Percentiles rank a stretch among this genome's conserved stretches.
These are phyloP conservation scores for Glandiceps talaboti DNA, from an alignment of 53 echinoderm and acorn worm genomes.

Conservation along the genomic window DNA sequence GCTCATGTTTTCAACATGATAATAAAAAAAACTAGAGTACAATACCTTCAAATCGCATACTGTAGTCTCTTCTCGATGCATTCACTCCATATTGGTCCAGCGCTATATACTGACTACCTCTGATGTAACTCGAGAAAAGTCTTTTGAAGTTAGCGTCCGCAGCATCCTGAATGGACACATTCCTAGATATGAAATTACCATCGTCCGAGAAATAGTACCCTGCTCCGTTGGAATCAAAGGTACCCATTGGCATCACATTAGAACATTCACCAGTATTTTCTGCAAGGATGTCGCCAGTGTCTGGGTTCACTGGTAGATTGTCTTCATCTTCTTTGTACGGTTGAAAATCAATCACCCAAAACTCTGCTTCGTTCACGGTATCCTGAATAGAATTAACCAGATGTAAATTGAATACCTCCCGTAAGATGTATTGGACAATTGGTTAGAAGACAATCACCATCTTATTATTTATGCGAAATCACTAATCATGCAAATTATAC, in stretches of 20 bases:
- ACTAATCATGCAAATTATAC: too few relatives aligned
- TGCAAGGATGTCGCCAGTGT: slow-evolving; percentile 46
- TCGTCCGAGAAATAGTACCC: slow-evolving; percentile 49
- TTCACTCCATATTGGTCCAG: slow-evolving; percentile 30
- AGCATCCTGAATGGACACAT: not conserved
- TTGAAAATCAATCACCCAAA: slow-evolving; percentile 74
- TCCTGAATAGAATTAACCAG: slow-evolving; percentile 45
- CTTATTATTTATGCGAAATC: too few relatives aligned
- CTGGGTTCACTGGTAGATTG: slow-evolving; percentile 17
- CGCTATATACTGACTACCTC: slow-evolving; percentile 18
- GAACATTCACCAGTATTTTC: slow-evolving; percentile 58
- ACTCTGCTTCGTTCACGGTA: slow-evolving; percentile 45
- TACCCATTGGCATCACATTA: slow-evolving; percentile 30
- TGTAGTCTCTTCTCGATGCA: slow-evolving; percentile 28
- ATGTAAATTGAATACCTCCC: too few relatives aligned
- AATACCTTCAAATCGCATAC: slow-evolving; percentile 24
- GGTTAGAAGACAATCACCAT: not conserved
- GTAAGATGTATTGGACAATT: too few relatives aligned
- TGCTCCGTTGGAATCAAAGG: slow-evolving; percentile 15
- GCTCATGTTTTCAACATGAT: too few relatives aligned
- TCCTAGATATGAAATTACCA: slow-evolving; percentile 45
- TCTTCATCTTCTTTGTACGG: slow-evolving; percentile 21
- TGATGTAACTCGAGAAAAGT: slow-evolving; percentile 33
- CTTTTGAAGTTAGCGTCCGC: slow-evolving; percentile 13
- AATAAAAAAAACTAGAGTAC: not conserved